Conservation (phyloP, 2,113 vertebrate genomes). For the Neogobius melanostomus region DNA sequence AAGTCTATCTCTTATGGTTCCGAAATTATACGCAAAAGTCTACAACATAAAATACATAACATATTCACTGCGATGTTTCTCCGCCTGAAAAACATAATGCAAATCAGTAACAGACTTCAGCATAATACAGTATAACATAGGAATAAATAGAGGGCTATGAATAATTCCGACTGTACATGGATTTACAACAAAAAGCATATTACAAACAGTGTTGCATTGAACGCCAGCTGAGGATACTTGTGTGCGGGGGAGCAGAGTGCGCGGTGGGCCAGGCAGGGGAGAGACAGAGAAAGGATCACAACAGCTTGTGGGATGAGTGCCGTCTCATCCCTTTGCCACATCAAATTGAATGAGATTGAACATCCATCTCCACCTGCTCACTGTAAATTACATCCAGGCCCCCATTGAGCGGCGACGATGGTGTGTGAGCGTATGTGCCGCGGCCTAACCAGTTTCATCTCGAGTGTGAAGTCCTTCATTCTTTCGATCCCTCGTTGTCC, state of each 20-base stretch:
- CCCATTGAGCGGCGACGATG: conserved; percentile 55
- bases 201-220: conserved; percentile 25
- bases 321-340: conserved; percentile 63
- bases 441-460: conserved; percentile 63
- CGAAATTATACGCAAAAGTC: no score
- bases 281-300: conserved; percentile 47
- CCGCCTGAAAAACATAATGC: no score
- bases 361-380: conserved; percentile 71
- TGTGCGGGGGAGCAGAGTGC: conserved; percentile 13
- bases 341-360: conserved; percentile 74
- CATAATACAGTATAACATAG: no score
- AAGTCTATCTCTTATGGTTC: no score
- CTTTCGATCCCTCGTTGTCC: conserved; percentile 62
- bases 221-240: conserved; percentile 23
- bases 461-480: conserved; percentile 62
- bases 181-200: conserved; percentile 4
- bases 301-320: conserved; percentile 56
- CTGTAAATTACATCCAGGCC: conserved; percentile 66
- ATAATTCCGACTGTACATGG: background rate
- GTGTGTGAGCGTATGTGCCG: conserved; percentile 36
- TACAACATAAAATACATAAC: no score
- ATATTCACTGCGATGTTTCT: no score
- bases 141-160: no score
- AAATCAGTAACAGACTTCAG: no score
- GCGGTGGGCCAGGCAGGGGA: conserved; percentile 7